Conservation (phyloP, 2,113 vertebrate species). For the Motacilla tschutschensis region DNA sequence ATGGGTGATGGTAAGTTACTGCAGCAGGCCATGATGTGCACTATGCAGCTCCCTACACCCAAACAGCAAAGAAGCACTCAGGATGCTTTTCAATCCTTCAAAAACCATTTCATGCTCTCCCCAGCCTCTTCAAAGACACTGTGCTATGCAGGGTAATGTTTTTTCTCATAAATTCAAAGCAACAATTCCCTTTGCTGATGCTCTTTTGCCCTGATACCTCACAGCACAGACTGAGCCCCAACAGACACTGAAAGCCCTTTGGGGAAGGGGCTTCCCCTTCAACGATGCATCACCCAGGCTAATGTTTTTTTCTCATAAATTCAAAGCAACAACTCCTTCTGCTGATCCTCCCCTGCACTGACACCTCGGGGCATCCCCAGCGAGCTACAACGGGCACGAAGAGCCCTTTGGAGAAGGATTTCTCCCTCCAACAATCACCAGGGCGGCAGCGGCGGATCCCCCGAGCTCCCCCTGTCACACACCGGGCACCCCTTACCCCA, state of each 20-base stretch:
- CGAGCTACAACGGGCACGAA: rapidly evolving
- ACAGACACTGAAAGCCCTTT: too few species aligned
- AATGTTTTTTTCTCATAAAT: background rate
- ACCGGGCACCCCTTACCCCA: constrained; percentile 78
- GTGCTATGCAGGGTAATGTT: rapidly evolving
- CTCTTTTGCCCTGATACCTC: background rate
- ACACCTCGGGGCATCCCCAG: background rate
- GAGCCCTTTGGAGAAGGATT: rapidly evolving
- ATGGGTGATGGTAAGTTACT: rapidly evolving
- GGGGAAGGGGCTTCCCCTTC: background rate
- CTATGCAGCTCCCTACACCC: rapidly evolving
- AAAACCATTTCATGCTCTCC: rapidly evolving
- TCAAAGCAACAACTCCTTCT: background rate
- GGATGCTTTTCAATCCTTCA: rapidly evolving
- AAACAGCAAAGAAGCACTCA: background rate
- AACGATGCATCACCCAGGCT: rapidly evolving
- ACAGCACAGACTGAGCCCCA: background rate
- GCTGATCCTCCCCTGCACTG: rapidly evolving
- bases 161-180: background rate
- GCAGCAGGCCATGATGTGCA: rapidly evolving
- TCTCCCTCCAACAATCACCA: rapidly evolving
- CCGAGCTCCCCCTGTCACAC: rapidly evolving
- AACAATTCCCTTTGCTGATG: background rate
- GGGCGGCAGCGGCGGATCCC: rapidly evolving
- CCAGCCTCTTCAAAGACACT: rapidly evolving